Base-by-base conservation (phyloP, 2,797 vertebrate species). In the Manis javanica region DNA sequence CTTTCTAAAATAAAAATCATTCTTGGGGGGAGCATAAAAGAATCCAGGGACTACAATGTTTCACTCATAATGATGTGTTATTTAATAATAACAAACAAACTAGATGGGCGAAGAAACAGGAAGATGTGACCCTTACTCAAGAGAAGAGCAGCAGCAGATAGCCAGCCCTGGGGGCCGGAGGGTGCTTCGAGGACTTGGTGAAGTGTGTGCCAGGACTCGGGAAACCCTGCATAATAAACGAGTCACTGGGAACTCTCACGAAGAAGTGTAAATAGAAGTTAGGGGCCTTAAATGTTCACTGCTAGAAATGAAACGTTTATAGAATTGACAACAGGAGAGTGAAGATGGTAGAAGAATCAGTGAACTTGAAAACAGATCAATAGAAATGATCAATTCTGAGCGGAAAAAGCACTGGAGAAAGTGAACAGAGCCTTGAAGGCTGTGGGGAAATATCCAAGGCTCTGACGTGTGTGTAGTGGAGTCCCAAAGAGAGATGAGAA, bases 141-240 rank as follows among this genome's bases (percentile, higher is more conserved):
- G 55, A n/a, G 19, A 74, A 69, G 51, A 57, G 29, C 23, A 69
- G 37, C 3, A 37, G 57, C 2, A 34, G 18, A 6, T 81, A 55
- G 19, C 53, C 42, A 64, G 4, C 8, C 19, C 18, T 9, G 31
- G 37, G 61, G 37, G 29, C 42, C 39, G 7, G 53, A 34, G 29
- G 8, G 16, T 14, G 2, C 21, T 24, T 3, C 8, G 2, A 68
- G 9, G 21, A 8, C 61, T 18, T 13, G 15, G 13, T 15, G 2
- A 3, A 1, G 29, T 14, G 10, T 16, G 7, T 3, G 1, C n/a
- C 19, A 21, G 63, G 1, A 16, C 42, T 18, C 3, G 57, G 91
- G 46, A 21, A 23, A 49, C 18, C 26, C 2, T 2, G 12, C 29
- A 13, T 24, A 12, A 26, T 13, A 3, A 55, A 6, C 10, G 34